phyloP scores from a whole-genome alignment of 2,797 vertebrate species.

The Lithobates sylvaticus region DNA sequence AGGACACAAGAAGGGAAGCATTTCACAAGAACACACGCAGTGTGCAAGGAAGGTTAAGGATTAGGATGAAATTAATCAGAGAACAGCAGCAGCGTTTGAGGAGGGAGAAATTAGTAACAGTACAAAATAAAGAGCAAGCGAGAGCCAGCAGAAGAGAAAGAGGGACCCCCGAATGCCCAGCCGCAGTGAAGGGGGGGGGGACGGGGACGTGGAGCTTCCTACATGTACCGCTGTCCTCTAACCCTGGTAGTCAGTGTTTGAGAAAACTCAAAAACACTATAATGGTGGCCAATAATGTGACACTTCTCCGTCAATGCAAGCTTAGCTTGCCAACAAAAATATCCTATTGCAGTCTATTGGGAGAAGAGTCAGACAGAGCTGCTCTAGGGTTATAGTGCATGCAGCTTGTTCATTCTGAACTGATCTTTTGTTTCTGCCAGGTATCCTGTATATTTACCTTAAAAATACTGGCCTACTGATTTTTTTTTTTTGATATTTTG shows the following conservation, averaged over 20 bases:
- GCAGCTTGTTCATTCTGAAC: background rate
- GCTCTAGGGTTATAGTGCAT: background rate
- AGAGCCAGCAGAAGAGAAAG: background rate
- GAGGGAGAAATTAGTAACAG: slow-evolving; percentile 49
- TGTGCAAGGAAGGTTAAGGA: background rate
- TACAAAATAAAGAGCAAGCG: slow-evolving; percentile 15
- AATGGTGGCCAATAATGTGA: too few relatives aligned
- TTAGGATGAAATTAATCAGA: slow-evolving; percentile 23
- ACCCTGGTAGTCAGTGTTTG: too few relatives aligned
- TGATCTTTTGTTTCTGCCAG: background rate
- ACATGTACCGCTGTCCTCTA: background rate
- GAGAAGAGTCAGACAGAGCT: too few relatives aligned
- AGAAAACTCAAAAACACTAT: too few relatives aligned
- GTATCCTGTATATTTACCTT: background rate
- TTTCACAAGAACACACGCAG: slow-evolving; percentile 14
- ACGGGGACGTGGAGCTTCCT: background rate
- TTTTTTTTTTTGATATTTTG: too few relatives aligned
- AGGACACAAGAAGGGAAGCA: slow-evolving; percentile 11
- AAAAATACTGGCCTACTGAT: too few relatives aligned
- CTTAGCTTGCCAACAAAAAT: background rate
- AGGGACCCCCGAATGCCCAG: background rate
- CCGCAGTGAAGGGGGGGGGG: background rate
- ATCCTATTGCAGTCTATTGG: too few relatives aligned
- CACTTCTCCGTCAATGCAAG: too few relatives aligned
- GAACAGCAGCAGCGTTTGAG: slow-evolving; percentile 50